These are phyloP conservation scores for Drosophila glabriapex DNA, from an alignment of 2,888 invertebrate genomes.

Conservation along the genomic window DNA sequence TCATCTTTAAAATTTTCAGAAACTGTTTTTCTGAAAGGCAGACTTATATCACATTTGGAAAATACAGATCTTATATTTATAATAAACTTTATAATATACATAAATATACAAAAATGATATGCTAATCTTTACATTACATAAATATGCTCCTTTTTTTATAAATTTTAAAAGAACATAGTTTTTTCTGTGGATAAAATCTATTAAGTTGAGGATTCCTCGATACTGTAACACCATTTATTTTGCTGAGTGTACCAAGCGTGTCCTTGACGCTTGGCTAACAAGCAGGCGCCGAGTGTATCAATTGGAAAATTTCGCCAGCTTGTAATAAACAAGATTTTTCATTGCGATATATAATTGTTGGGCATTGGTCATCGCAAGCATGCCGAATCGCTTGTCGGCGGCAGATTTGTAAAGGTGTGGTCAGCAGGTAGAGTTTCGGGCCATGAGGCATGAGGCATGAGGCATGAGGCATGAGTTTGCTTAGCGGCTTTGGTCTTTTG, in stretches of 20 bases:
- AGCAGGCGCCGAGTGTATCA: constrained; percentile 65
- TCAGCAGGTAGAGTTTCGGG: constrained; percentile 43
- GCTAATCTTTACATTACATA: not conserved
- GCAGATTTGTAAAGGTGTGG: constrained; percentile 65
- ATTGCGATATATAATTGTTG: constrained; percentile 62
- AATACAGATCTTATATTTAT: not conserved
- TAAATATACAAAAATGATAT: not conserved
- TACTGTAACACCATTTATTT: not conserved
- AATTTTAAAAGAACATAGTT: no score
- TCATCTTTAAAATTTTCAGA: not conserved
- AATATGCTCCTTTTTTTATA: no score
- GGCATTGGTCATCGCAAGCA: constrained; percentile 50
- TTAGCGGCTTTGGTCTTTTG: constrained; percentile 35
- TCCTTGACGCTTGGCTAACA: constrained; percentile 71
- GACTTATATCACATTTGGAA: not conserved
- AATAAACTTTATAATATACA: not conserved
- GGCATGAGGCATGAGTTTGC: constrained; percentile 36
- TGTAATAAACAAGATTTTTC: constrained; percentile 83
- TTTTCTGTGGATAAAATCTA: no score
- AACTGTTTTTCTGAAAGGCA: no score
- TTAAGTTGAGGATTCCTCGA: not conserved
- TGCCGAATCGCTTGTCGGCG: constrained; percentile 76
- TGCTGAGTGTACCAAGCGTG: constrained; percentile 44
- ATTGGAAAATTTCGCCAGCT: constrained; percentile 81
- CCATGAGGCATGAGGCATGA: constrained; percentile 19